Base-by-base conservation (phyloP, 2,888 invertebrate genomes). In the Tiliacea aurago region DNA sequence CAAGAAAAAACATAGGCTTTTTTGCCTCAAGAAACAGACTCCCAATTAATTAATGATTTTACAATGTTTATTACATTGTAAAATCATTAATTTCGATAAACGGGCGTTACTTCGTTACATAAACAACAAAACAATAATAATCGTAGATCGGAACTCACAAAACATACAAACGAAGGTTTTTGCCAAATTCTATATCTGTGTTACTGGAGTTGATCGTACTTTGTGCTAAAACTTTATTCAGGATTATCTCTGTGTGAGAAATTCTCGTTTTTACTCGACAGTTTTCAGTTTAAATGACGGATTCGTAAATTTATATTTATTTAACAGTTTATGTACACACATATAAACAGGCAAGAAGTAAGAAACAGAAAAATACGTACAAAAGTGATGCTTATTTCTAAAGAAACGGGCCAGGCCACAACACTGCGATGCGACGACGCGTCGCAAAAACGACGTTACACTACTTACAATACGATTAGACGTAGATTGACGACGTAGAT, bases 101-200 rank as follows among this genome's bases (percentile, higher is more conserved):
- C 43, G 37, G 69, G 69, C 53, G 59, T 45, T 28, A 81, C 43
- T 62, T 55, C 9, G 15, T 28, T 37, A 49, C 28, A 43, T n/a
- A 53, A 66, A 70, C 28, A 63, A 28, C 33, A 43, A 49, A 62
- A 67, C 69, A 63, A 33, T 11, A 58, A 37, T 73, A 43, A 43
- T 15, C n/a, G 37, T 67, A 63, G 15, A 67, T 64, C 15, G 49
- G 37, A 63, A 68, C 61, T 59, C 63, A 11, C 65, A 59, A 67
- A 77, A 82, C 64, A 70, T 23, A 45, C n/a, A 56, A 49, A 62
- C 13, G 10, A 81, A 66, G 37, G 62, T 70, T 82, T 79, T 66
- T 77, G 71, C 49, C 2, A n/a, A 53, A 63, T 62, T 82, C 33
- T 51, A 28, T 71, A 51, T 55, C 23, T 6, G 11, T 45, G 28